Conservation (phyloP, 1,140 invertebrate genomes). For the Acromyrmex heyeri region DNA sequence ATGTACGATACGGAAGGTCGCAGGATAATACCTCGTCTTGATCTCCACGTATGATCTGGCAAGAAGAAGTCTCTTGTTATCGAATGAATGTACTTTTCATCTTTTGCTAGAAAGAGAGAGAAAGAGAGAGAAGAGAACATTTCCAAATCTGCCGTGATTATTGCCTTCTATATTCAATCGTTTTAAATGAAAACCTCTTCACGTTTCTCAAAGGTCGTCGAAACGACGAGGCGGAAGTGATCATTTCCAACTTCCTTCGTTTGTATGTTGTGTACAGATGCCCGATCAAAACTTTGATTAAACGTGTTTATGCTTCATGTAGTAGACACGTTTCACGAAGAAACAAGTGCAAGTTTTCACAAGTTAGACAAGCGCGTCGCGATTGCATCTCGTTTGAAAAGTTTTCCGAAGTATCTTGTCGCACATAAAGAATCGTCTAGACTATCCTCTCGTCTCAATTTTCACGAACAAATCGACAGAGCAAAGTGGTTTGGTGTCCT, state of each 20-base stretch:
- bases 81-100: background rate
- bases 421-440: background rate
- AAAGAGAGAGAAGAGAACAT: too few relatives aligned
- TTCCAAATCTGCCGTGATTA: background rate
- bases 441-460: background rate
- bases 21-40: background rate
- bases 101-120: background rate
- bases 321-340: background rate
- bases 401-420: background rate
- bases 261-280: background rate
- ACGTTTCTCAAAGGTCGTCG: background rate
- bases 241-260: slow-evolving; percentile 27
- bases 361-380: background rate
- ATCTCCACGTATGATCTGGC: background rate
- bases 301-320: background rate
- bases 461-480: background rate
- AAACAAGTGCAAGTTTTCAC: background rate
- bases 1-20: background rate
- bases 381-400: slow-evolving; percentile 1
- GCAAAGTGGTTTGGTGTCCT: background rate
- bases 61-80: background rate
- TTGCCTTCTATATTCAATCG: background rate
- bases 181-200: background rate
- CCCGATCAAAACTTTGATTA: background rate
- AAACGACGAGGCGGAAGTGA: slow-evolving; percentile 4